phyloP scores from a whole-genome alignment of 2,797 vertebrate genomes.

The Stomatorhinus walkeri region DNA sequence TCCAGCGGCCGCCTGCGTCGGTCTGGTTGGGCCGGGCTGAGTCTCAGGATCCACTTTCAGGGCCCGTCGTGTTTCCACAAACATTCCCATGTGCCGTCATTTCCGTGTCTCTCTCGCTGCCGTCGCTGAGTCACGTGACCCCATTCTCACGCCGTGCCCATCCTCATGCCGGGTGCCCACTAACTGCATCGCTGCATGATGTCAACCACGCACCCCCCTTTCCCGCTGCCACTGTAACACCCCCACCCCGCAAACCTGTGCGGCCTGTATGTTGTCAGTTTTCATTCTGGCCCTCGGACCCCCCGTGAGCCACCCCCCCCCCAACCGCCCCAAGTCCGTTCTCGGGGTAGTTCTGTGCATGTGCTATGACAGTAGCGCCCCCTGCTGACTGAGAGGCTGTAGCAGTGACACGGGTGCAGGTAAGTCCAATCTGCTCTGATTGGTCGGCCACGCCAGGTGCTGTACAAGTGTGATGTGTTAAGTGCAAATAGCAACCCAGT shows the following conservation, averaged over 20 bases:
- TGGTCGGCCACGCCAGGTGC: neutral
- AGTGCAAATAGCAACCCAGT: neutral
- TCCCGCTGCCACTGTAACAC: neutral
- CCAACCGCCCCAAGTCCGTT: neutral
- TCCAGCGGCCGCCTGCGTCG: neutral
- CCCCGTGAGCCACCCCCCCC: neutral
- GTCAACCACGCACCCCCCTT: neutral
- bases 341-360: neutral
- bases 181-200: neutral
- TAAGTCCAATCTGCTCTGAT: constrained; percentile 13
- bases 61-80: neutral
- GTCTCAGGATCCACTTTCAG: neutral
- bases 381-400: neutral
- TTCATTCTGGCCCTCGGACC: neutral
- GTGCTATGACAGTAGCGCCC: neutral
- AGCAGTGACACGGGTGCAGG: neutral
- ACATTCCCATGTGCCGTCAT: neutral
- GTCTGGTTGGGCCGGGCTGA: neutral
- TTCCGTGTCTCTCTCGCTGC: neutral
- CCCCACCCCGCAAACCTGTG: neutral
- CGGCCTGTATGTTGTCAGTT: neutral
- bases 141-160: neutral
- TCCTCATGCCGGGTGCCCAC: neutral
- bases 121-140: neutral
- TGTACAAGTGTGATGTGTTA: neutral